A percentile compares a stretch with the other conserved stretches of the same genome.
Evolutionary conservation across 2,113 vertebrate species (phyloP).

Genomic region (Corydoras sp.): DNA sequence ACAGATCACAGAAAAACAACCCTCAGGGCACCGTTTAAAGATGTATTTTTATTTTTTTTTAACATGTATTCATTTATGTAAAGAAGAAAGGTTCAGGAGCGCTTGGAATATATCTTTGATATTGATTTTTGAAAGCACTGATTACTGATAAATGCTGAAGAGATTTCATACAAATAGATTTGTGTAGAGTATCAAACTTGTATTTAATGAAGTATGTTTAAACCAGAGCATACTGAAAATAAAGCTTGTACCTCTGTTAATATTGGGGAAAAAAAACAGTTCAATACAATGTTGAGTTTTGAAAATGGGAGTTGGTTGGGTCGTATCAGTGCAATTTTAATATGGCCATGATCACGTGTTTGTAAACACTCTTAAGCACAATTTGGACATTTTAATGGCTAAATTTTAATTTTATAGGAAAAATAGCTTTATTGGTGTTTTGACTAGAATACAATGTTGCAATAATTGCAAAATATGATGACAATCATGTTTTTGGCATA

Average conservation of each 20-base stretch:
- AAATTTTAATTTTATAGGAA: no score
- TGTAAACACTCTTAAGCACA: no score
- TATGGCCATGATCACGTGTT: no score
- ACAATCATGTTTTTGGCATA: not conserved
- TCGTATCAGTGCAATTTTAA: slow-evolving; percentile 1
- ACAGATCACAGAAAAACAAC: slow-evolving; percentile 70
- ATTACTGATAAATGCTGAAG: slow-evolving; percentile 71
- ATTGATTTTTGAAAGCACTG: slow-evolving; percentile 89
- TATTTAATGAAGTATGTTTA: no score
- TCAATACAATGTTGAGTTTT: no score
- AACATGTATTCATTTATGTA: slow-evolving; percentile 83
- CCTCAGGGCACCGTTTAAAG: slow-evolving; percentile 86
- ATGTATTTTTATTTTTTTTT: slow-evolving; percentile 82
- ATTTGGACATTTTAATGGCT: no score
- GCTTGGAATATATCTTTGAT: slow-evolving; percentile 70
- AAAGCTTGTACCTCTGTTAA: slow-evolving; percentile 51
- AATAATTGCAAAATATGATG: no score
- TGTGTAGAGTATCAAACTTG: no score
- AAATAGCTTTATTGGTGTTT: no score
- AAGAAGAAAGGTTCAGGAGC: slow-evolving; percentile 74
- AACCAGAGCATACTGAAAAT: slow-evolving; percentile 23
- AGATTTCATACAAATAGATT: no score
- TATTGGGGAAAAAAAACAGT: no score
- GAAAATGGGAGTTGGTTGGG: not conserved
- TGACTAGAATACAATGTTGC: no score